Evolutionary conservation across 2,797 vertebrate genomes (phyloP).

Genomic region (Phyllotis vaccarum): DNA sequence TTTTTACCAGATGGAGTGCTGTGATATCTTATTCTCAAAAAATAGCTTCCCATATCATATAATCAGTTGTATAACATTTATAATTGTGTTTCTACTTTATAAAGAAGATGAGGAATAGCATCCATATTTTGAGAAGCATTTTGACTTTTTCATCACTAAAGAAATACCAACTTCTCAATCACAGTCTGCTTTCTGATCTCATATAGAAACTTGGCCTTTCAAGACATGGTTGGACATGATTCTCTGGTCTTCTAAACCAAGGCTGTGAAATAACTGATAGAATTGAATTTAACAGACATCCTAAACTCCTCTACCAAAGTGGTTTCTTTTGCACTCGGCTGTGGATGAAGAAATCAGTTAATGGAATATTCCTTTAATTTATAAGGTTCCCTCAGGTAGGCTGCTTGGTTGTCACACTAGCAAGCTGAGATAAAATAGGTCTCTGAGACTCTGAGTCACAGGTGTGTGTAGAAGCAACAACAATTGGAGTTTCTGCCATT

Average conservation of each 20-base stretch:
- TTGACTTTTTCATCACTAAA: conserved; percentile 12
- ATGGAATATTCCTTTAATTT: neutral
- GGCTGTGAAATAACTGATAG: neutral
- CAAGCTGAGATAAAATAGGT: neutral
- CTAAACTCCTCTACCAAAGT: neutral
- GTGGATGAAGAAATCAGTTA: neutral
- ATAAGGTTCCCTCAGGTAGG: neutral
- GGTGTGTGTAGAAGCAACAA: neutral
- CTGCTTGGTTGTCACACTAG: neutral
- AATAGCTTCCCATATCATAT: neutral
- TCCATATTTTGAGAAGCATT: neutral
- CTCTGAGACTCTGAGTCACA: neutral
- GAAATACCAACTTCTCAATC: conserved; percentile 14
- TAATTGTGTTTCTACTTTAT: conserved; percentile 31
- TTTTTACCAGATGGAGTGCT: neutral
- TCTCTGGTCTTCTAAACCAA: conserved; percentile 7
- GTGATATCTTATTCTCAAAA: neutral
- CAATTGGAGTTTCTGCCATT: neutral
- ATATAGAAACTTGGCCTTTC: neutral
- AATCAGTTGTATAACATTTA: conserved; percentile 51
- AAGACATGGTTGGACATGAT: conserved; percentile 14
- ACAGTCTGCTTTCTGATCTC: neutral
- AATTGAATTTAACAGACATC: neutral
- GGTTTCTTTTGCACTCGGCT: neutral
- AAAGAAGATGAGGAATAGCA: neutral